phyloP scores from a whole-genome alignment of 2,888 invertebrate species.

The Drosophila pseudotalamancana region DNA sequence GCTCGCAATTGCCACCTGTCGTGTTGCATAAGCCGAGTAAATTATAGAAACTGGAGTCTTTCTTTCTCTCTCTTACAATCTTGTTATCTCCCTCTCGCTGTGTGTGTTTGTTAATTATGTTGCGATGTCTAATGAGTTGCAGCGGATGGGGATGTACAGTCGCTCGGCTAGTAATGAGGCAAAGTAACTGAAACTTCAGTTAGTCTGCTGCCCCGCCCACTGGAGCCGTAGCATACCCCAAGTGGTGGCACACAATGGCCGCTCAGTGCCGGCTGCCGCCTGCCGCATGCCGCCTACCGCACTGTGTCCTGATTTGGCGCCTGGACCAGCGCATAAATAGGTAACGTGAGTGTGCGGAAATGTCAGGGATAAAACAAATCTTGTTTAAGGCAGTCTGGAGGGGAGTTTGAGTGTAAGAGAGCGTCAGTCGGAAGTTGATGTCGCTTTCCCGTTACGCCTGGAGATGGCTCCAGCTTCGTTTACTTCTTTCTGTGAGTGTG shows the following conservation, averaged over 20 bases:
- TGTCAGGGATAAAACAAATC: constrained; percentile 61
- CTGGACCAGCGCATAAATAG: constrained; percentile 45
- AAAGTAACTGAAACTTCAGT: constrained; percentile 60
- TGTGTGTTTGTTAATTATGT: constrained; percentile 64
- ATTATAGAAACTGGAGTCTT: constrained; percentile 32
- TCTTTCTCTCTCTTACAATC: not conserved
- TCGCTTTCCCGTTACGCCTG: constrained; percentile 44
- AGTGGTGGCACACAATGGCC: constrained; percentile 30
- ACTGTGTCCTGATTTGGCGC: constrained; percentile 73
- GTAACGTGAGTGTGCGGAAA: constrained; percentile 50
- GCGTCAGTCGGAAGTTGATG: constrained; percentile 23
- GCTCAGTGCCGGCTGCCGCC: constrained; percentile 33
- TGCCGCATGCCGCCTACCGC: constrained; percentile 50
- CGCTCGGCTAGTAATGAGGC: constrained; percentile 65
- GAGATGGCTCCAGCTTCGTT: constrained; percentile 17
- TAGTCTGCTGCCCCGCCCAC: constrained; percentile 12
- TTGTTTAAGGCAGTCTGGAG: constrained; percentile 49
- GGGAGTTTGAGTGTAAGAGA: not conserved
- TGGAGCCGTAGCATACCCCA: constrained; percentile 12
- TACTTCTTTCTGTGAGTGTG: not conserved
- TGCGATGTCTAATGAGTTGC: constrained; percentile 57
- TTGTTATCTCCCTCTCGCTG: constrained; percentile 1
- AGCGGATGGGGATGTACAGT: constrained; percentile 6
- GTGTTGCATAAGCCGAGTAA: constrained; percentile 48
- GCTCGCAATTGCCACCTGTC: constrained; percentile 42